Base-by-base conservation (phyloP, 1,140 invertebrate species). In the Dinothrombium tinctorium region DNA sequence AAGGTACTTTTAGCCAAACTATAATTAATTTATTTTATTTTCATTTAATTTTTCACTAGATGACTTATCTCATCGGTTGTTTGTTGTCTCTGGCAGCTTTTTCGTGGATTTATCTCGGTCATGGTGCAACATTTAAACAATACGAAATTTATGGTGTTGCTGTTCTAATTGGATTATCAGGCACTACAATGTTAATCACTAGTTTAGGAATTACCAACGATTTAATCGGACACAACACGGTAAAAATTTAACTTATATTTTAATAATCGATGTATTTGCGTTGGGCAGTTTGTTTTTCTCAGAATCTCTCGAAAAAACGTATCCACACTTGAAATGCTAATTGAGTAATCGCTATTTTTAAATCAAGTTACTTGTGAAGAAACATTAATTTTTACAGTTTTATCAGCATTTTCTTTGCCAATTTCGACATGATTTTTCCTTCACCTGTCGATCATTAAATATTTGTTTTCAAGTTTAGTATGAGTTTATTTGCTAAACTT, bases 161-260 rank as follows among this genome's bases (percentile, higher is more conserved):
- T 36, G 56, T 71, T 11, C 53, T 90, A 20, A 65, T 87, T 53
- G 86, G 87, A 41, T 65, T 72, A 44, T 75, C 75, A 7, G 74
- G 77, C 38, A 76, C 82, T 1, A 72, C 81, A 23, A 73, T 92
- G 59, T 59, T 90, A 19, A 75, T 94, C 12, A 86, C 81, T 24
- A 83, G 82, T 56, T 61, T 92, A 15, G 73, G 80, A 5, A 68
- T 89, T 47, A 87, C 79, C 4, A 74, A 82, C 19, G 84, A 92
- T 62, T 64, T 90, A 20, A 89, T 94, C 47, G 83, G 81, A 14
- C 64, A 69, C 22, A 77, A 76, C 54, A 76, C 74, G 1, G 65
- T 67, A 55, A 53, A 58, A 53, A 26, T 21, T 23, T 43, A 8
- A 42, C n/a, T n/a, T n/a, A 17, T 15, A 14, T 8, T 25, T 4